Evolutionary conservation across 2,113 vertebrate species (phyloP).

Genomic region (Tiliqua scincoides): DNA sequence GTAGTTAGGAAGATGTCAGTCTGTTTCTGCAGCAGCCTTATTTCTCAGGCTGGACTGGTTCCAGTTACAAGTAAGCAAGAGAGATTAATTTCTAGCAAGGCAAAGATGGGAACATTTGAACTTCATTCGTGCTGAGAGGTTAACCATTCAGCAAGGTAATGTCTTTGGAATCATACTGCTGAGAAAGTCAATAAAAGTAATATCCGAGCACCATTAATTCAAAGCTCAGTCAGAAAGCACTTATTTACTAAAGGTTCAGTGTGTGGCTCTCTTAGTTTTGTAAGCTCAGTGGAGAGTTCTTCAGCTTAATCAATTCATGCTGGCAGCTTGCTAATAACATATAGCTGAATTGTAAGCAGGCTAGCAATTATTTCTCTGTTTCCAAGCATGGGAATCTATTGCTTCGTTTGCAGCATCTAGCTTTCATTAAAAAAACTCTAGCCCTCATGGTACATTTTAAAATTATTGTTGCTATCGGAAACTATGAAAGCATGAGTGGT

Average conservation of each 20-base stretch:
- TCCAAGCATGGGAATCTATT: not conserved
- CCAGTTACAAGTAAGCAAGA: too few species aligned
- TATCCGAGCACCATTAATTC: not conserved
- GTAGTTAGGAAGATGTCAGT: too few species aligned
- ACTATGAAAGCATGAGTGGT: too few species aligned
- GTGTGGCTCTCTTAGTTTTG: not conserved
- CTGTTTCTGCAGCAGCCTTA: not conserved
- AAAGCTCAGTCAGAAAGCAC: not conserved
- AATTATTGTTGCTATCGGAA: not conserved
- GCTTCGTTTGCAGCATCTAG: not conserved
- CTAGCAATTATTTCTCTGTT: not conserved
- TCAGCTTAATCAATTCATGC: not conserved
- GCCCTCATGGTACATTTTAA: not conserved
- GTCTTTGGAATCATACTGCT: not conserved
- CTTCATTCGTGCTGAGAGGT: not conserved
- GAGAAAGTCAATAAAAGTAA: slow-evolving; percentile 13
- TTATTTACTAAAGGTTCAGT: not conserved
- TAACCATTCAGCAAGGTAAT: not conserved
- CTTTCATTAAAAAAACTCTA: not conserved
- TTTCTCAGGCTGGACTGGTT: not conserved
- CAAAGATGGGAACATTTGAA: not conserved
- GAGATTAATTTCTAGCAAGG: not conserved
- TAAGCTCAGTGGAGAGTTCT: not conserved
- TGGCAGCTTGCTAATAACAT: not conserved
- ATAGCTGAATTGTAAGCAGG: not conserved